Conservation (phyloP, 2,797 vertebrate species). For the Neomorphus geoffroyi region DNA sequence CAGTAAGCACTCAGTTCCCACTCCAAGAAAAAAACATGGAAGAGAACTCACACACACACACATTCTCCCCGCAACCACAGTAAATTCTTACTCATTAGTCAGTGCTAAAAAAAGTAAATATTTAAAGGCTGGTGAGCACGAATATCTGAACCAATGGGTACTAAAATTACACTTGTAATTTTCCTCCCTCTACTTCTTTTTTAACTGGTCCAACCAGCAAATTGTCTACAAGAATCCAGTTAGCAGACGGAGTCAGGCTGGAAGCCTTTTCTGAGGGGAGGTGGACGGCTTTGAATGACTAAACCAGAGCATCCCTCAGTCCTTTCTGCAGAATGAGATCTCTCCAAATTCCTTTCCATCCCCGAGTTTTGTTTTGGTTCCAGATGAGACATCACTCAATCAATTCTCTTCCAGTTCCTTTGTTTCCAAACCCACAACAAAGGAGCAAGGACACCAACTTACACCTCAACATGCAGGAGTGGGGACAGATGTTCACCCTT, state of each 20-base stretch:
- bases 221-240: conserved; percentile 35
- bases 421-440: not conserved
- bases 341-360: conserved; percentile 5
- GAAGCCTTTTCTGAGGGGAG: conserved; percentile 22
- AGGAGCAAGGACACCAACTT: not conserved
- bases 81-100: conserved; percentile 59
- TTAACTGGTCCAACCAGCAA: conserved; percentile 37
- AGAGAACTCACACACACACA: not conserved
- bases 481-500: not conserved
- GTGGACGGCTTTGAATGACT: not conserved
- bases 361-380: conserved; percentile 18
- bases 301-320: not conserved
- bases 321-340: not conserved
- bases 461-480: not conserved
- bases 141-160: conserved; percentile 63
- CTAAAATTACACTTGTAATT: conserved; percentile 23
- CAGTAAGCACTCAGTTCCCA: not conserved
- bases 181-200: conserved; percentile 30
- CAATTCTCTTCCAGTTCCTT: not conserved
- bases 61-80: not conserved
- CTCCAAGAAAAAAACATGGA: not conserved
- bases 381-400: not conserved
- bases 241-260: conserved; percentile 14
- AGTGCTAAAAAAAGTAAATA: conserved; percentile 62
- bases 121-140: conserved; percentile 55